These are phyloP conservation scores for Limnodromus scolopaceus DNA, from an alignment of 2,797 vertebrate genomes.

Conservation along the genomic window DNA sequence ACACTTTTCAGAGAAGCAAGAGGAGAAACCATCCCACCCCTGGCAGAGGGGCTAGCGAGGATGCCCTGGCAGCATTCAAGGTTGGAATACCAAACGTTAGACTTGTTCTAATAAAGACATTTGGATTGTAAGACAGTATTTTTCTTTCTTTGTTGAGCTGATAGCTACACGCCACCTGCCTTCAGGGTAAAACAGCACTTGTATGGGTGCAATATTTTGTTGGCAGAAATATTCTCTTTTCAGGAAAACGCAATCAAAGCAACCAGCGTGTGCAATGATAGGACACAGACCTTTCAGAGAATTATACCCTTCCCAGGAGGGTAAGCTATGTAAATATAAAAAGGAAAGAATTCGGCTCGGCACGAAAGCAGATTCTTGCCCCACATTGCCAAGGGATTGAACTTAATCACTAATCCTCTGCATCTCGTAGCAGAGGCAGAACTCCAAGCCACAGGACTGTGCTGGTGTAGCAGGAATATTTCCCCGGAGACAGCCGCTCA, in stretches of 20 bases:
- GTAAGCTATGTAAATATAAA: neutral
- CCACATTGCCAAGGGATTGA: neutral
- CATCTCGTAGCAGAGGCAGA: neutral
- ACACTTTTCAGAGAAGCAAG: neutral
- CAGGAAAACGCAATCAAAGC: neutral
- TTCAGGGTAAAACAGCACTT: neutral
- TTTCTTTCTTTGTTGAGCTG: neutral
- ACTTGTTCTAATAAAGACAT: neutral
- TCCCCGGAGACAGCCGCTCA: conserved; percentile 44
- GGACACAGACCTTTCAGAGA: neutral
- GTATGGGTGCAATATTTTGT: neutral
- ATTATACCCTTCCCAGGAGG: neutral
- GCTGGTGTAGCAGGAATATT: conserved; percentile 39
- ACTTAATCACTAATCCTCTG: conserved; percentile 35
- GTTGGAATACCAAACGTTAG: neutral
- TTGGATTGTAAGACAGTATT: neutral
- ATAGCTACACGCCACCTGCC: neutral
- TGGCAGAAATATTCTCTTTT: neutral
- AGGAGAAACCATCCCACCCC: neutral
- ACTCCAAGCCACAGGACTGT: conserved; percentile 10
- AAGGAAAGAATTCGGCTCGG: neutral
- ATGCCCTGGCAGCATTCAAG: neutral
- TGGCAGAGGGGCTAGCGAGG: neutral
- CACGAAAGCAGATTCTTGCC: neutral
- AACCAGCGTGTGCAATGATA: neutral